phyloP scores from a whole-genome alignment of 2,888 invertebrate species.

The Tolmerus cingulatus region DNA sequence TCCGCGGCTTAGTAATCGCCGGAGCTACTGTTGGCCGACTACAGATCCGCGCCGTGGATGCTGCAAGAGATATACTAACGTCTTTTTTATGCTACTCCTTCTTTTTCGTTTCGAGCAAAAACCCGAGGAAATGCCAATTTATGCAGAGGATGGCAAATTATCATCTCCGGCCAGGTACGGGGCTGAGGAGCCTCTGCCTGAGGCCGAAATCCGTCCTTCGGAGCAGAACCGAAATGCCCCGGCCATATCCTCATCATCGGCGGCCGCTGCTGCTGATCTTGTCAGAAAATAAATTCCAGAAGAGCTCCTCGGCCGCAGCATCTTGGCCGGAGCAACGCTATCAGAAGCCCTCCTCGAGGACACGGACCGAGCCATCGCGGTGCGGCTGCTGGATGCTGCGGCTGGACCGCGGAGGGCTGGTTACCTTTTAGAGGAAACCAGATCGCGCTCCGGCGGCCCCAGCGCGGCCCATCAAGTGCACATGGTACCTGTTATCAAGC shows the following conservation, averaged over 20 bases:
- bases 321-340: background rate
- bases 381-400: background rate
- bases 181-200: background rate
- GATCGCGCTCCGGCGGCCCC: background rate
- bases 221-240: background rate
- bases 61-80: background rate
- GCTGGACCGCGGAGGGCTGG: background rate
- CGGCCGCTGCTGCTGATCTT: background rate
- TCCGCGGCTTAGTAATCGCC: background rate
- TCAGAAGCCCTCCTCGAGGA: constrained; percentile 19
- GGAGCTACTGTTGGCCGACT: constrained; percentile 18
- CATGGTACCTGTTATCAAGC: constrained; percentile 26
- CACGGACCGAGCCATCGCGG: background rate
- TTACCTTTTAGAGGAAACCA: background rate
- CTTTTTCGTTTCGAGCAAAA: background rate
- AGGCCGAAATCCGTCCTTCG: constrained; percentile 22
- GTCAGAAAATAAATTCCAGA: constrained; percentile 35
- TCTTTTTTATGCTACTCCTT: background rate
- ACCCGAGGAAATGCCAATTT: constrained; percentile 29
- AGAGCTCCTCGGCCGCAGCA: background rate
- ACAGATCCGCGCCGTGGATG: background rate
- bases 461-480: background rate
- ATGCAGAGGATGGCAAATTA: constrained; percentile 35
- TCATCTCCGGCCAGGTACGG: constrained; percentile 5
- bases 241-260: constrained; percentile 22